Evolutionary conservation across 2,113 vertebrate genomes (phyloP).

Genomic region (Cranoglanis bouderius): DNA sequence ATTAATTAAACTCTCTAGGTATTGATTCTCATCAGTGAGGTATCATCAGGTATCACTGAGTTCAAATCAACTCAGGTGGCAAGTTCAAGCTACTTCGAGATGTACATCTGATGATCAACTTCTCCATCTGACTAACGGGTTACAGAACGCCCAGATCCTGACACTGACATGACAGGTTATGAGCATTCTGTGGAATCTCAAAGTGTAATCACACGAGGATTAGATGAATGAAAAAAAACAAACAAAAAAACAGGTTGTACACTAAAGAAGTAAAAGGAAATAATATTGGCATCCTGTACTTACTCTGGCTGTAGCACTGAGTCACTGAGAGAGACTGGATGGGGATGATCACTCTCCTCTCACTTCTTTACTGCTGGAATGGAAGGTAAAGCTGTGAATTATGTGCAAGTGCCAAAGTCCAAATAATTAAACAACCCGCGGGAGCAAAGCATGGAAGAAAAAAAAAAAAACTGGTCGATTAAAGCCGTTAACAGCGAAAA

Average conservation of each 20-base stretch:
- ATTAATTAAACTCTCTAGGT: neutral
- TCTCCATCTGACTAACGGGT: neutral
- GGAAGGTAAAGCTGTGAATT: constrained; percentile 6
- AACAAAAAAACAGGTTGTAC: neutral
- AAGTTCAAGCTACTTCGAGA: neutral
- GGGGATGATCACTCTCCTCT: neutral
- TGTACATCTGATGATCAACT: neutral
- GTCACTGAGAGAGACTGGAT: constrained; percentile 10
- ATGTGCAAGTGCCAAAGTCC: neutral
- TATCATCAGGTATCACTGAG: no score
- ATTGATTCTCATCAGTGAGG: neutral
- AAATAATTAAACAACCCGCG: constrained; percentile 12
- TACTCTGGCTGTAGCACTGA: constrained; percentile 19
- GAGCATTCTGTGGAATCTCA: neutral
- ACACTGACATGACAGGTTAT: neutral
- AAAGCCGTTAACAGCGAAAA: neutral
- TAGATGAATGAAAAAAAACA: neutral
- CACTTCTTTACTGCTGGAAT: constrained; percentile 15
- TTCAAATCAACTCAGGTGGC: no score
- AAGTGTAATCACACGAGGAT: neutral
- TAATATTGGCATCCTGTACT: constrained; percentile 11
- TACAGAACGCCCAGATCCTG: neutral
- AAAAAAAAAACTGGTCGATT: neutral
- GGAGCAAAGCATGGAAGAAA: neutral
- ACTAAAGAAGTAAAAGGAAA: neutral